Evolutionary conservation across 92 coral and sea anemone genomes (phyloP), one percentile per base, ranked within the genome.

Genomic region (Porites divaricata): DNA sequence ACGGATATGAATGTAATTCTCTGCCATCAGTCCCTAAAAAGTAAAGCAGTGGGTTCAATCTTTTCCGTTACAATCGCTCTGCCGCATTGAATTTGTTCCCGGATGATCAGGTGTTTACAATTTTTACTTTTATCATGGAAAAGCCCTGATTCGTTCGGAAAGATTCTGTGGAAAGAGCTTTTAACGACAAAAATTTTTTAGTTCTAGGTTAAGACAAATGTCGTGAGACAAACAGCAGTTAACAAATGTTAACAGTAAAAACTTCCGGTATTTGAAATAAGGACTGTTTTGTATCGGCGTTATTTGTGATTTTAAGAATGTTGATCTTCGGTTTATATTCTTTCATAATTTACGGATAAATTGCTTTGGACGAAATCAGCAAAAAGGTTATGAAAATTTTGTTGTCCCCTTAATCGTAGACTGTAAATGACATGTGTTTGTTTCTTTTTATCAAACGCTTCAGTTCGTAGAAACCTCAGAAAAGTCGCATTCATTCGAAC

Each of bases 401-500:
- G n/a, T 20, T 52, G 12, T 74, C 63, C 63, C 2, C 23, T 24
- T 4, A 24, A 58, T 58, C 67, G 25, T 24, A 24, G 16, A 14
- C 15, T 75, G 65, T 4, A 53, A 57, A 20, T 45, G 51, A 28
- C 71, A 23, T 22, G 50, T 20, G 22, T 20, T 50, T 65, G 9
- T n/a, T 45, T 15, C 67, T 13, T 24, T 26, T 54, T 69, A 35
- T 57, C 0, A 26, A 59, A 69, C 19, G 22, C 81, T 59, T 16
- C 66, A 56, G 14, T 56, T 48, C 9, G 5, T 28, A 23, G 70
- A 80, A 57, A 58, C 14, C 56, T 21, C 77, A 11, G 26, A 26
- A 35, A 57, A 20, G 53, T 68, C 24, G 48, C 50, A 54, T 28
- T 19, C 22, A 65, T 59, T 62, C 86, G 70, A 72, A 79, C 51